Evolutionary conservation across 2,797 vertebrate species (phyloP), one percentile per base, ranked within the genome.

Genomic region (Spheniscus humboldti): DNA sequence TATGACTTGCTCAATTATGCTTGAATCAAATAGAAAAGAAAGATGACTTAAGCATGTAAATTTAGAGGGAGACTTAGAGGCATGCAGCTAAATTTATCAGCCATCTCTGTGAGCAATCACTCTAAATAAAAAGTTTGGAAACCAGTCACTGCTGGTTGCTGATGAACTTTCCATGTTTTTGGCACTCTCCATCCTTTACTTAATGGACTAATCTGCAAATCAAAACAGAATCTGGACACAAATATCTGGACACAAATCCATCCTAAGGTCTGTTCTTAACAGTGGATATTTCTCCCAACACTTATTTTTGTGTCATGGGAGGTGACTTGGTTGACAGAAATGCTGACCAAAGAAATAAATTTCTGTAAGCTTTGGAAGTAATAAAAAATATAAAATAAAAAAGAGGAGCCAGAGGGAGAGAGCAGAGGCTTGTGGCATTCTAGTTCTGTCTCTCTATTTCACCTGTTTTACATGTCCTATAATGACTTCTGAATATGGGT

Each of bases 31-130:
- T 30, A 94, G 86, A 88, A 92, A 94, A 92, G 88, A 93, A 82
- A 93, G 86, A 96, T 97, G 94, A 96, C 95, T 94, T 96, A 96
- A 96, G 84, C 73, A 43, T 84, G 92, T 97, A 96, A 94, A 97
- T 97, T 96, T 96, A 97, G 97, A 96, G 94, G 27, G 97, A 94
- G 93, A 96, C 87, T 95, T 95, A 74, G 92, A 97, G 96, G 95
- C 95, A 97, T 62, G 73, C 89, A 82, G 96, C 97, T 97, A 97
- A 97, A 97, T 97, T 96, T 92, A 96, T 95, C 97, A 92, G 79
- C 84, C 88, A 94, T 97, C 91, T 96, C 93, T 95, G 88, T 78
- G 88, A 96, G 91, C 18, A 7, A 94, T 89, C 83, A 78, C 91
- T 92, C 92, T 77, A 96, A 94, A 95, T 92, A 95, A 96, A 94